These are phyloP conservation scores for Columba guinea DNA, from an alignment of 2,797 vertebrate genomes.

Conservation along the genomic window DNA sequence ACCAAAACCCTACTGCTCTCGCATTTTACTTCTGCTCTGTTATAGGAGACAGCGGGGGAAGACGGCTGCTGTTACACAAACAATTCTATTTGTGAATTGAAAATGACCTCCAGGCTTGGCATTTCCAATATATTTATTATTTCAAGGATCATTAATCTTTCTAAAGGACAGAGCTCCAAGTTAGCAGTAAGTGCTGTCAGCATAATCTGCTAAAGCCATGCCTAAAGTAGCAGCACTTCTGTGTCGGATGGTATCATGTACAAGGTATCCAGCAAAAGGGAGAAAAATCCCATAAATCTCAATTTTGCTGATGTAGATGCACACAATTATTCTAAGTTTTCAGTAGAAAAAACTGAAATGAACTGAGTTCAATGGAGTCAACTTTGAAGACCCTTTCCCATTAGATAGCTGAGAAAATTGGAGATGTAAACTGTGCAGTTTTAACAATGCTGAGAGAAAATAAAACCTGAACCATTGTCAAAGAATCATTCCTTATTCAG, in stretches of 20 bases:
- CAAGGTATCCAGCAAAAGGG: background rate
- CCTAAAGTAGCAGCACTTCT: background rate
- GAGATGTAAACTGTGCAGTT: background rate
- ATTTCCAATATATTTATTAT: constrained; percentile 35
- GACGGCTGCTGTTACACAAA: constrained; percentile 13
- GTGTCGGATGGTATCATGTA: background rate
- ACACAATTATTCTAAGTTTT: background rate
- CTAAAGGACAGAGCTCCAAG: background rate
- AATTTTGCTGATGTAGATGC: background rate
- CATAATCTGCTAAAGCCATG: background rate
- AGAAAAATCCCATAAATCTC: background rate
- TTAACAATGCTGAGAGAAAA: background rate
- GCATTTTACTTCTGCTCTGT: background rate
- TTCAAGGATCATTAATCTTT: constrained; percentile 24
- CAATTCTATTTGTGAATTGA: constrained; percentile 19
- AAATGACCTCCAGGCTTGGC: background rate
- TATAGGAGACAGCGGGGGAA: background rate
- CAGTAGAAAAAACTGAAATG: background rate
- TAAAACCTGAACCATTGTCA: background rate
- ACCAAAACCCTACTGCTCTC: background rate
- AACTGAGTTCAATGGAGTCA: background rate
- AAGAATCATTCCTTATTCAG: background rate
- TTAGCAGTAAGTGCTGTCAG: constrained; percentile 9
- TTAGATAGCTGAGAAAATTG: background rate
- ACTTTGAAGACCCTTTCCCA: background rate